Conservation (phyloP, 2,797 vertebrate species). For the Helarctos malayanus region DNA sequence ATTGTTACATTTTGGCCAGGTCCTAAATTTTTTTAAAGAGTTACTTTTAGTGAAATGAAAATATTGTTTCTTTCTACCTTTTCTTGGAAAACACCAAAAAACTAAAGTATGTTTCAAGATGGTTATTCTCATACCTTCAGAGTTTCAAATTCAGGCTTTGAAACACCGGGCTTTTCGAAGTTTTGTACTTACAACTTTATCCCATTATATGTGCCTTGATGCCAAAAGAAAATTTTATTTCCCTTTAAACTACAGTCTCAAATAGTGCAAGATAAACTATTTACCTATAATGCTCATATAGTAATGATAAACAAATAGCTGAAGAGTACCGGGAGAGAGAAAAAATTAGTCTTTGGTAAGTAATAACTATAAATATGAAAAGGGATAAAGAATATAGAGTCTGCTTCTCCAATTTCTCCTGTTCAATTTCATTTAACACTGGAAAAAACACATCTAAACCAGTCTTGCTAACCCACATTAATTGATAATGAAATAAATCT, state of each 20-base stretch:
- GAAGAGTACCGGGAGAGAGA: background rate
- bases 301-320: background rate
- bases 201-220: background rate
- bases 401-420: background rate
- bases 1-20: background rate
- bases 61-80: background rate
- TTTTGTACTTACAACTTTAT: background rate
- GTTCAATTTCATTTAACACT: background rate
- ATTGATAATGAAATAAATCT: slow-evolving; percentile 3
- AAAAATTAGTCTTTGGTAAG: background rate
- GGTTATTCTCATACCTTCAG: background rate
- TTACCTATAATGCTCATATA: background rate
- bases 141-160: slow-evolving; percentile 37
- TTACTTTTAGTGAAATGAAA: slow-evolving; percentile 29
- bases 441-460: background rate
- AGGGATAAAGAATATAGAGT: background rate
- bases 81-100: background rate
- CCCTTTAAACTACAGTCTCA: slow-evolving; percentile 14
- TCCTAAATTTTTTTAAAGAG: background rate
- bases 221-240: slow-evolving; percentile 39
- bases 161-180: background rate
- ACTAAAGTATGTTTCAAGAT: background rate
- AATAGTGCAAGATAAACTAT: background rate
- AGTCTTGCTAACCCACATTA: background rate
- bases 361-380: background rate